These are phyloP conservation scores for Megaceryle torquata DNA, from an alignment of 2,113 vertebrate genomes.

Conservation along the genomic window DNA sequence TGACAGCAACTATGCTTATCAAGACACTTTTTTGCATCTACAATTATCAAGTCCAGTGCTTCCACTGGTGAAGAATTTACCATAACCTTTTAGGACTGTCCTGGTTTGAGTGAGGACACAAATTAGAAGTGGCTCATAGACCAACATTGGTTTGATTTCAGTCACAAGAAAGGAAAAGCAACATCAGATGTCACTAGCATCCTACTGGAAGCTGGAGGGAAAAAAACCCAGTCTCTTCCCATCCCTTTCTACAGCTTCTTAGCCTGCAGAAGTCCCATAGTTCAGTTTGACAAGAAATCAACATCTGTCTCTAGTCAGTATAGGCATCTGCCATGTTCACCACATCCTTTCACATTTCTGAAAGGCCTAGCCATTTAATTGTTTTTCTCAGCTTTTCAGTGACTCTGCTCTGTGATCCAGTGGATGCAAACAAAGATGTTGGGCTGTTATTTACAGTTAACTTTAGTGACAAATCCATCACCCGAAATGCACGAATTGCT, in stretches of 20 bases:
- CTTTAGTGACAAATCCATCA: slow-evolving; percentile 83
- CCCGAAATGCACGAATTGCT: slow-evolving; percentile 81
- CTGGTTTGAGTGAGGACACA: background rate
- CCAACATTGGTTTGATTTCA: background rate
- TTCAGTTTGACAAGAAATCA: background rate
- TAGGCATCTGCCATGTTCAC: background rate
- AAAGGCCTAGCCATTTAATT: background rate
- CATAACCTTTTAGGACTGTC: background rate
- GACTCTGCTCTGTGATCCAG: slow-evolving; percentile 74
- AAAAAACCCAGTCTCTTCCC: background rate
- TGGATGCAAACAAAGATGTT: slow-evolving; percentile 78
- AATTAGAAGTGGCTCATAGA: background rate
- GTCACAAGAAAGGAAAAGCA: background rate
- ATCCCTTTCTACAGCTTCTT: background rate
- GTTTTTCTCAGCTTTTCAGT: slow-evolving; percentile 80
- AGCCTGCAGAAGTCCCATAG: background rate
- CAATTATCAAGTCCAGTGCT: background rate
- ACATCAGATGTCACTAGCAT: background rate
- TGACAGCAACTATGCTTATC: background rate
- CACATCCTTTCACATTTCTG: background rate
- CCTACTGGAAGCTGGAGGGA: background rate
- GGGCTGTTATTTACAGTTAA: slow-evolving; percentile 83
- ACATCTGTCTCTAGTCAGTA: background rate
- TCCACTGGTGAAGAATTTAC: background rate
- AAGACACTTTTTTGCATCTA: background rate